Percentiles rank a stretch among this genome's conserved stretches.
Conservation (phyloP, 2,113 vertebrate species). For the Guaruba guarouba region DNA sequence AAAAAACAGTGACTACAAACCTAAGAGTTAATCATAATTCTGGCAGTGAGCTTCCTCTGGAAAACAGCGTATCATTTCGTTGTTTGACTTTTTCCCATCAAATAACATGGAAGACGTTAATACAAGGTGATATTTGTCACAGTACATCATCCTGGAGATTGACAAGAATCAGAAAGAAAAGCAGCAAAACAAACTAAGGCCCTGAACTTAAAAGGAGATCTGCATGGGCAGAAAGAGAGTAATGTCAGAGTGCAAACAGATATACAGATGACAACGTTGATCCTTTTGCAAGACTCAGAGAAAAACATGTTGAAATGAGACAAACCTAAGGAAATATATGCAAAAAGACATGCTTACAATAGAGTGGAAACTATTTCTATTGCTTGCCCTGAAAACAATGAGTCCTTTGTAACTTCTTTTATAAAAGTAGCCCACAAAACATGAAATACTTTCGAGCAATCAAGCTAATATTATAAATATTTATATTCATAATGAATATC, state of each 20-base stretch:
- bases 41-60: background rate
- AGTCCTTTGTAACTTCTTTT: background rate
- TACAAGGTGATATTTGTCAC: background rate
- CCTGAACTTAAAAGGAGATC: background rate
- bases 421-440: background rate
- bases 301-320: background rate
- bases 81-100: background rate
- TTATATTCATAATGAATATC: slow-evolving; percentile 20
- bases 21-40: background rate
- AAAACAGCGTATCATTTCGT: background rate
- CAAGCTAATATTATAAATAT: background rate
- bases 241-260: background rate
- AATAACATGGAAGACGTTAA: background rate
- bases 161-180: background rate
- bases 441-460: background rate
- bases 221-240: background rate
- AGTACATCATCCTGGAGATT: background rate
- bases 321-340: background rate
- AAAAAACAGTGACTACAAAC: background rate
- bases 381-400: background rate
- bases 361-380: background rate
- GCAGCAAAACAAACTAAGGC: background rate
- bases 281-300: background rate
- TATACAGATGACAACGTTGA: fast-evolving
- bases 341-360: background rate